Base-by-base conservation (phyloP, 2,888 invertebrate species). In the Drosophila sordidula region DNA sequence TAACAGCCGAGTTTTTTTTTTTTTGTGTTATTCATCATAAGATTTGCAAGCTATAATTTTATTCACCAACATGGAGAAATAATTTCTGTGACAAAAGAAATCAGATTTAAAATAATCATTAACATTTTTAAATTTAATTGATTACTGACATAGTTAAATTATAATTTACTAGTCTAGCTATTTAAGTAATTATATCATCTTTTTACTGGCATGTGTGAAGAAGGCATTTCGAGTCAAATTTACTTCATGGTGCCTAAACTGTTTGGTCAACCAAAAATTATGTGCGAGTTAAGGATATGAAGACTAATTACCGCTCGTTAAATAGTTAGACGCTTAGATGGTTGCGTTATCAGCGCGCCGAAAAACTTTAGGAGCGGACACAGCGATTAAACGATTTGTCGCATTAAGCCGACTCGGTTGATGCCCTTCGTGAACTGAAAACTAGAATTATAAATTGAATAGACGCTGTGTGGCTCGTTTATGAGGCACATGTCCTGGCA, bases 291-390 rank as follows among this genome's bases (percentile, higher is more conserved):
- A 41, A 26, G 58, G 45, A 63, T 71, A 68, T 74, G 56, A 62
- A 57, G 84, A 76, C 64, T 74, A 76, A 83, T 82, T 80, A 66
- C 78, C 59, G 57, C 54, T 83, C 71, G 67, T 84, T 87, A 80
- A 68, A 49, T 59, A 58, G 44, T 61, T 67, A 29, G 50, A 34
- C 54, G 54, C 62, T 32, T 44, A 38, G 57, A 36, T 56, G 66
- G 39, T 58, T 61, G 64, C 67, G 65, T 78, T 81, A 81, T 70
- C 70, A 50, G 45, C 12, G 38, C 36, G 26, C 8, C 16, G 34
- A 49, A 56, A 59, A 77, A 77, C 49, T 67, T 83, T 47, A 50
- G 18, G 32, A 56, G 32, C 52, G 80, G 52, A 76, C 42, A 62
- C 38, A 46, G 52, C 59, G 75, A 72, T 81, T 73, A 57, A 63